Percentiles rank a stretch among this genome's conserved stretches.
Evolutionary conservation across 2,113 vertebrate species (phyloP).

Genomic region (Eulacestoma nigropectus): DNA sequence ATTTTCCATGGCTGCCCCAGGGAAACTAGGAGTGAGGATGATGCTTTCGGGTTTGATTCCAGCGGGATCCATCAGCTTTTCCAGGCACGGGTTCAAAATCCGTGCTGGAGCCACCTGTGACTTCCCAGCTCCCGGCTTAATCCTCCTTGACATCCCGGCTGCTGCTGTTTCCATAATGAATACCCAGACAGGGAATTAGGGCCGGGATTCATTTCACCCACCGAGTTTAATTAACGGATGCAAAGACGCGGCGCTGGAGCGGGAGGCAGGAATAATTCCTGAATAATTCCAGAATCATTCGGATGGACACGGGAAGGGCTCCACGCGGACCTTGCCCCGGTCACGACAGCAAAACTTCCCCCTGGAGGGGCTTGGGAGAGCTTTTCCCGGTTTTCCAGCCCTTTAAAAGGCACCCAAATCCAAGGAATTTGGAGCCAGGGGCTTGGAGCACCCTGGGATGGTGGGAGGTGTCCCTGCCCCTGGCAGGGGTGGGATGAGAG

Average conservation of each 20-base stretch:
- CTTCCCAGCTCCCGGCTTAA: background rate
- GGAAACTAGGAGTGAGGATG: accelerated
- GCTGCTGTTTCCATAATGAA: background rate
- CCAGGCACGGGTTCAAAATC: accelerated
- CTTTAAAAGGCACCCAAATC: background rate
- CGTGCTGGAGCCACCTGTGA: background rate
- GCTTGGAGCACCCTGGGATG: background rate
- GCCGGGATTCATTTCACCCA: background rate
- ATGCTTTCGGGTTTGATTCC: accelerated
- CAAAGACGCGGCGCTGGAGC: background rate
- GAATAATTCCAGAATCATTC: background rate
- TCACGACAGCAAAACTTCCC: accelerated
- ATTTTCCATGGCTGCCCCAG: accelerated
- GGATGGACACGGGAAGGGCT: accelerated
- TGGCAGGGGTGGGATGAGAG: background rate
- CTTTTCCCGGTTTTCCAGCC: background rate
- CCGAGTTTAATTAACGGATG: background rate
- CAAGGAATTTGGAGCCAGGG: background rate
- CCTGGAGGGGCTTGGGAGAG: background rate
- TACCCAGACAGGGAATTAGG: background rate
- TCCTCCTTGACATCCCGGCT: conserved; percentile 10
- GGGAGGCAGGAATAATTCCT: background rate
- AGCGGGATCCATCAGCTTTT: background rate
- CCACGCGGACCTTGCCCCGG: accelerated
- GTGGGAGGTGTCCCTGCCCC: background rate